phyloP scores from a whole-genome alignment of 2,888 invertebrate genomes.

The Apodemia mormo region DNA sequence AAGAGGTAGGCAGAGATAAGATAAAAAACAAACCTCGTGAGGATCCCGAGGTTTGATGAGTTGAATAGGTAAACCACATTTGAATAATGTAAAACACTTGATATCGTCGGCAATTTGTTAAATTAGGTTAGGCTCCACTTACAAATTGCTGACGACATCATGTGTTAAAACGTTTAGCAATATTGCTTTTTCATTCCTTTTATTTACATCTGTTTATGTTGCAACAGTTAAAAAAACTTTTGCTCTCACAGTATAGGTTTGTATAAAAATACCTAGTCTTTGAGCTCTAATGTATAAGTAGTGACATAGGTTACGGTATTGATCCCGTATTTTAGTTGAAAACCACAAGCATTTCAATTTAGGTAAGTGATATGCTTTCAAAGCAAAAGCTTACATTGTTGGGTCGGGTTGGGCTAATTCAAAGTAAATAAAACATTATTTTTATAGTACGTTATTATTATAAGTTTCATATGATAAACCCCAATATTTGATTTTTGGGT shows the following conservation, averaged over 20 bases:
- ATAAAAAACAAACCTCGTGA: too few species aligned
- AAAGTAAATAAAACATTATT: background rate
- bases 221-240: background rate
- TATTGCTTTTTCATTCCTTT: background rate
- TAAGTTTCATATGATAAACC: background rate
- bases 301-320: slow-evolving; percentile 7
- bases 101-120: too few species aligned
- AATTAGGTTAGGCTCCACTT: too few species aligned
- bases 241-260: background rate
- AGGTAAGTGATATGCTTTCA: slow-evolving; percentile 11
- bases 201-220: background rate
- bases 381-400: slow-evolving; percentile 15
- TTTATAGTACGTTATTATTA: background rate
- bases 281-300: slow-evolving; percentile 16
- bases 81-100: too few species aligned
- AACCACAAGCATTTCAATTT: slow-evolving; percentile 12
- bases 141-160: background rate
- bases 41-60: too few species aligned
- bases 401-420: slow-evolving; percentile 12
- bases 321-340: slow-evolving; percentile 13
- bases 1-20: too few species aligned
- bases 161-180: background rate
- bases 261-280: slow-evolving; percentile 8
- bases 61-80: too few species aligned
- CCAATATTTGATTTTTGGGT: too few species aligned